These are phyloP conservation scores for Lacanobia wlatinum DNA, from an alignment of 2,888 invertebrate species.

Conservation along the genomic window DNA sequence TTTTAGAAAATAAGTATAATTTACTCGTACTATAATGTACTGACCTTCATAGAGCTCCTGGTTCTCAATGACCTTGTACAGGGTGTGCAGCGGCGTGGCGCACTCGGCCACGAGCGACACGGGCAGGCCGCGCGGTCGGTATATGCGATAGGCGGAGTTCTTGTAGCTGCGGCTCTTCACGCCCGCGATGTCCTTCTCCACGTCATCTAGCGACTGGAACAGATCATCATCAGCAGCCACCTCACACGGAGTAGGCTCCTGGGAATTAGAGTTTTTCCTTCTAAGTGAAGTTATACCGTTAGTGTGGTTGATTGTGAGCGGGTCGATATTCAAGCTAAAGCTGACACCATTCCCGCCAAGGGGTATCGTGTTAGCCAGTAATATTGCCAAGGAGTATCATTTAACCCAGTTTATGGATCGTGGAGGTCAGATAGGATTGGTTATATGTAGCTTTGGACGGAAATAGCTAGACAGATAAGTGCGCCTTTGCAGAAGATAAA, in stretches of 20 bases:
- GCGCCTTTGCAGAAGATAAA: too few species aligned
- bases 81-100: constrained; percentile 92
- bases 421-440: too few species aligned
- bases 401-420: too few species aligned
- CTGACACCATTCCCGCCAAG: too few species aligned
- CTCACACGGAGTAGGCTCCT: constrained; percentile 31
- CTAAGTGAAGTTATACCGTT: constrained; percentile 17
- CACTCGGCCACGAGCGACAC: constrained; percentile 91
- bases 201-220: constrained; percentile 85
- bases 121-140: constrained; percentile 65
- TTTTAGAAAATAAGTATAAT: too few species aligned
- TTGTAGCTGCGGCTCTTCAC: constrained; percentile 90
- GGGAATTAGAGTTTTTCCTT: constrained; percentile 29
- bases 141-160: constrained; percentile 92
- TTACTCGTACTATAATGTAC: too few species aligned
- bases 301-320: neutral
- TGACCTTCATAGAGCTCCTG: constrained; percentile 74
- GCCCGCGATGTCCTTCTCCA: constrained; percentile 90
- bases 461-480: too few species aligned
- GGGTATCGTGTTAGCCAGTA: too few species aligned
- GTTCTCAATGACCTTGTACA: constrained; percentile 83
- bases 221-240: constrained; percentile 49
- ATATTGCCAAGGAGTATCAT: too few species aligned
- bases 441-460: too few species aligned
- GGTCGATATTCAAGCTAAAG: too few species aligned